Evolutionary conservation across 2,797 vertebrate species (phyloP).

Genomic region (Otolemur crassicaudatus): DNA sequence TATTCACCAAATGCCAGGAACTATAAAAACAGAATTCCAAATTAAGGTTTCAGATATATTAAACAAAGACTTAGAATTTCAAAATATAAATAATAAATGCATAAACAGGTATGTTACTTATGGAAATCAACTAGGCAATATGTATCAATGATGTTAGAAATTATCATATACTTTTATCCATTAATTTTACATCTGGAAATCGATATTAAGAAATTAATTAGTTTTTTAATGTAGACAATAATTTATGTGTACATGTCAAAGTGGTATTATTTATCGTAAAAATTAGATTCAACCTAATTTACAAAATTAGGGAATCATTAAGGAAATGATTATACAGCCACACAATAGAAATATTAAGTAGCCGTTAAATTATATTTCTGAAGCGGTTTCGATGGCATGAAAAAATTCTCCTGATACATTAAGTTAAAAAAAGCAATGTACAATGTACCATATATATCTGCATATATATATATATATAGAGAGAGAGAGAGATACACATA

Average conservation of each 20-base stretch:
- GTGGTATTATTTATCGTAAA: conserved; percentile 71
- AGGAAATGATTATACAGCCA: conserved; percentile 59
- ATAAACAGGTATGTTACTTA: conserved; percentile 45
- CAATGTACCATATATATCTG: neutral
- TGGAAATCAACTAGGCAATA: conserved; percentile 43
- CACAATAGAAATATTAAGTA: conserved; percentile 69
- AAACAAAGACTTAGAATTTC: conserved; percentile 61
- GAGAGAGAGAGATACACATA: too few relatives aligned
- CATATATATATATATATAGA: too few relatives aligned
- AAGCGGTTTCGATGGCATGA: conserved; percentile 56
- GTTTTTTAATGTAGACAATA: conserved; percentile 60
- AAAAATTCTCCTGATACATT: conserved; percentile 53
- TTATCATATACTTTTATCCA: conserved; percentile 44
- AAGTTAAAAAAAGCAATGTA: conserved; percentile 24
- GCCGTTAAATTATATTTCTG: conserved; percentile 59
- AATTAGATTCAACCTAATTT: conserved; percentile 68
- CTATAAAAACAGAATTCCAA: conserved; percentile 56
- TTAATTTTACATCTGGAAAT: conserved; percentile 57
- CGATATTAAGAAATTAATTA: conserved; percentile 60
- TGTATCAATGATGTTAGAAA: conserved; percentile 33
- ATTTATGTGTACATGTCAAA: conserved; percentile 57
- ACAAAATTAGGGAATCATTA: conserved; percentile 76
- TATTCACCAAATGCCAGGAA: conserved; percentile 42
- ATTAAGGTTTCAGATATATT: conserved; percentile 55
- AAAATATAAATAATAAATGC: conserved; percentile 60